Evolutionary conservation across 2,888 invertebrate genomes (phyloP).

Genomic region (Allolobophora icterica): DNA sequence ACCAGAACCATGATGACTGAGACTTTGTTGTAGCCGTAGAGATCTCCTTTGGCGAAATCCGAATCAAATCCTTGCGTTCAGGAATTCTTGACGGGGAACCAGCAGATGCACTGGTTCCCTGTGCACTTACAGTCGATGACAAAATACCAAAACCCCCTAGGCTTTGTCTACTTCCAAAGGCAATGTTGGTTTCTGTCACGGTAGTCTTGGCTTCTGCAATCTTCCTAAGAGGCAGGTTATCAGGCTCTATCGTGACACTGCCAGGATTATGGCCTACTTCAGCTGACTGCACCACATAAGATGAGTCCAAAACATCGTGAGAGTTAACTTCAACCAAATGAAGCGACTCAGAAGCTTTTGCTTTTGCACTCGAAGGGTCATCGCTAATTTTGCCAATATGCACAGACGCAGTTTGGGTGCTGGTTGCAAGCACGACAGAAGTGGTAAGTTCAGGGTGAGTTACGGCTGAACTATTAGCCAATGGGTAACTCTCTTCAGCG

Average conservation of each 20-base stretch:
- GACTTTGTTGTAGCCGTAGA: slow-evolving; percentile 48
- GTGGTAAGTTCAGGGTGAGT: not conserved
- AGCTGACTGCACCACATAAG: not conserved
- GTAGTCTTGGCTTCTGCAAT: not conserved
- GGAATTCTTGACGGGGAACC: not conserved
- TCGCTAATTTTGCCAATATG: not conserved
- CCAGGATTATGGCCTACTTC: not conserved
- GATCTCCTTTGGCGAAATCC: slow-evolving; percentile 56
- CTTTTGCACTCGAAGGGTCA: not conserved
- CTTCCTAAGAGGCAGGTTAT: not conserved
- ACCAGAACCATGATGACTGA: slow-evolving; percentile 33
- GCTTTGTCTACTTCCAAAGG: not conserved
- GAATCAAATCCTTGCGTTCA: slow-evolving; percentile 53
- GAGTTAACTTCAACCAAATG: not conserved
- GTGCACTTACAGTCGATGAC: not conserved
- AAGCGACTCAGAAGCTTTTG: not conserved
- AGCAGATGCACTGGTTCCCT: not conserved
- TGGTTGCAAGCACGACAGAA: not conserved
- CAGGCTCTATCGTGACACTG: not conserved
- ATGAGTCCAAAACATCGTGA: not conserved
- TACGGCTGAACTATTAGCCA: not conserved
- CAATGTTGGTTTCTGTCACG: not conserved
- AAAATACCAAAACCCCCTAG: not conserved
- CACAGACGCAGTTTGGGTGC: not conserved
- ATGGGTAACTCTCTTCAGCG: not conserved